Base-by-base conservation (phyloP, 2,888 invertebrate genomes). In the Seladonia tumulorum region DNA sequence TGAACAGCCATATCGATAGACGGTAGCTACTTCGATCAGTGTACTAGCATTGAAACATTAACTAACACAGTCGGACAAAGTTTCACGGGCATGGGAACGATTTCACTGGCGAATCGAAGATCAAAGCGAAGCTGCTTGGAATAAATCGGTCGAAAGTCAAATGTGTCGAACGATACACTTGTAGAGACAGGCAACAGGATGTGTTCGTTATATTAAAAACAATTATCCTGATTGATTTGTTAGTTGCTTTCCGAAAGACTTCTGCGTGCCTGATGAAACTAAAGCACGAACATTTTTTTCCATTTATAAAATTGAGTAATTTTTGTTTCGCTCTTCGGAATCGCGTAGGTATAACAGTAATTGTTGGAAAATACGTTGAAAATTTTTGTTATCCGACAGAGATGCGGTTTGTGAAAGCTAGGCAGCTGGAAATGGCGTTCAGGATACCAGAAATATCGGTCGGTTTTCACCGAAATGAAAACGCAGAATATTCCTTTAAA, bases 1-100 rank as follows among this genome's bases (percentile, higher is more conserved):
- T 70, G 70, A 42, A 70, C 70, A 70, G n/a, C 70, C 70, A 12
- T 70, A 70, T 70, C 70, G 70, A 42, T 70, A 42, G 42, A 70
- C 70, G 5, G 39, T 42, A 42, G 70, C 70, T 70, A 22, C n/a
- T 70, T 70, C 70, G 39, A 42, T 39, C n/a, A n/a, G 39, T 42
- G n/a, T n/a, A 42, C n/a, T 70, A 22, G 42, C n/a, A 10, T 42
- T 29, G 70, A 7, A 70, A 70, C 42, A 42, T 42, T 66, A 66
- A 66, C 35, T 16, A 66, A 66, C 8, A n/a, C 66, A 18, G 39
- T 39, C 35, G 10, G 66, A 22, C 29, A 39, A 68, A 39, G 10
- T 39, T 35, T 39, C 63, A 63, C 66, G 66, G 22, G 16, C 66
- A 35, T 12, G n/a, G 25, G 10, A 60, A 60, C 66, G 35, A 39